Evolutionary conservation across 2,113 vertebrate species (phyloP), one percentile per base, ranked within the genome.

Genomic region (Mohoua ochrocephala): DNA sequence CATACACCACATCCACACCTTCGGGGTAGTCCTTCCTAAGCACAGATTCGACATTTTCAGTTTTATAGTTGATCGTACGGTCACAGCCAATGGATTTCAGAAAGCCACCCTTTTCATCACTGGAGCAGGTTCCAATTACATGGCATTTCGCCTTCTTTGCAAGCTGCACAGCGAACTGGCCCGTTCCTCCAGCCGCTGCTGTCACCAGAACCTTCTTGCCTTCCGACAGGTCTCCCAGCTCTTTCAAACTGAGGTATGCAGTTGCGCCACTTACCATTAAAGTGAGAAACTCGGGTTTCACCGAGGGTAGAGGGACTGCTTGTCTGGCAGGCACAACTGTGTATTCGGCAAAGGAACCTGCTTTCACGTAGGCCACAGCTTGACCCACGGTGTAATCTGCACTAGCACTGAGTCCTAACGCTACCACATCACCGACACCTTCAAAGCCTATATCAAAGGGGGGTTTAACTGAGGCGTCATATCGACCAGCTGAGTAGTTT

Each of bases 131-230:
- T 57, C 99, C 99, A 50, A 99, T 98, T 28, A 99, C 98, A 14
- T 99, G 99, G 96, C 99, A 99, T 57, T 98, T 98, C 23, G 99
- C 99, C 80, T 92, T 98, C 91, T 99, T 99, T 59, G 99, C 98
- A 45, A 99, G 98, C 97, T 99, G 99, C 93, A 99, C 98, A 1
- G 99, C 99, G 1, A 99, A 99, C 97, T 99, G 99, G 30, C 99
- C 99, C 0, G 99, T 99, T 53, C 99, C 99, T 79, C 99, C 99
- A 2, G 99, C 98, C 0, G 99, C 99, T 2, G 99, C 99, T 0
- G 99, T 99, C 95, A 99, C 99, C 97, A 99, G 93, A 67, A 99
- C 98, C 4, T 97, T 99, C 96, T 99, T 97, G 53, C 98, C 98
- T 96, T 98, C 95, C 27, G 97, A 96, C 71, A 99, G 97, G 41